Conservation (phyloP, 2,113 vertebrate genomes). For the Aegithalos caudatus region DNA sequence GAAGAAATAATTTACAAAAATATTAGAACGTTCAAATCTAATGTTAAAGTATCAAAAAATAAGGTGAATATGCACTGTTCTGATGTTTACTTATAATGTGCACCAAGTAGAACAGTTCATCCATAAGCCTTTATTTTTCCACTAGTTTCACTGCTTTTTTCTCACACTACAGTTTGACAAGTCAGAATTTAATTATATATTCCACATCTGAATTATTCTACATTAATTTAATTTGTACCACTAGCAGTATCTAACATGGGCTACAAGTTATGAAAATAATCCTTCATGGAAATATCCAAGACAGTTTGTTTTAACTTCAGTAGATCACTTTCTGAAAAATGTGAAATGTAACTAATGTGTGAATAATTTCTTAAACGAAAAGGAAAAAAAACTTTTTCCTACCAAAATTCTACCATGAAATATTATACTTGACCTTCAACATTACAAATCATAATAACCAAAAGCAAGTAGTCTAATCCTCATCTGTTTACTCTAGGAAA, state of each 20-base stretch:
- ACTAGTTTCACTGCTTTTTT: neutral
- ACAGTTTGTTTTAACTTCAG: constrained; percentile 10
- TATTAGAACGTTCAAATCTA: neutral
- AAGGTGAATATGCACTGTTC: neutral
- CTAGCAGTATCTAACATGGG: neutral
- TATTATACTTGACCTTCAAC: neutral
- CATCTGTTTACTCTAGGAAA: constrained; percentile 3
- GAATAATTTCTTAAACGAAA: neutral
- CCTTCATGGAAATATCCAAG: neutral
- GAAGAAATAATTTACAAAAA: neutral
- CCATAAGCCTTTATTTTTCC: neutral
- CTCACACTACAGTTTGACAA: neutral
- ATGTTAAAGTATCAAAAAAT: neutral
- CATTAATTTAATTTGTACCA: constrained; percentile 1
- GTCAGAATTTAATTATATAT: neutral
- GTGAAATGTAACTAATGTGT: neutral
- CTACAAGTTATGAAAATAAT: constrained; percentile 11
- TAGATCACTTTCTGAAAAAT: neutral
- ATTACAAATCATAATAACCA: neutral
- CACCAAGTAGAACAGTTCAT: neutral
- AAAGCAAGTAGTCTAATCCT: constrained; percentile 7
- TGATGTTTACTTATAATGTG: neutral
- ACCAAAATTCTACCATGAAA: neutral
- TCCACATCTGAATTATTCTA: neutral
- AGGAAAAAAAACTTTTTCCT: neutral